A percentile compares a stretch with the other conserved stretches of the same genome.
Conservation (phyloP, 2,113 vertebrate species). For the Phainopepla nitens region DNA sequence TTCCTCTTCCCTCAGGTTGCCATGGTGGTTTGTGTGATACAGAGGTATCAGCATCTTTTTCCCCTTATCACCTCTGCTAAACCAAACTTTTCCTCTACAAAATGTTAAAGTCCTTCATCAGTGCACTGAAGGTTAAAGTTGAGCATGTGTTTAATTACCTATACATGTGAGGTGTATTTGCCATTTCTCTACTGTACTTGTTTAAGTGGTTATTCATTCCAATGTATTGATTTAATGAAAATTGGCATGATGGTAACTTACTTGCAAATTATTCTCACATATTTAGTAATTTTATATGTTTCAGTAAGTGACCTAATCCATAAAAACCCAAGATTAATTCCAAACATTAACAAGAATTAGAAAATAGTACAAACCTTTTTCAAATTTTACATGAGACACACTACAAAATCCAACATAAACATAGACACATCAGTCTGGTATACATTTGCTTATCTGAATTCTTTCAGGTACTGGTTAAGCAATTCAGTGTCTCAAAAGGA, state of each 20-base stretch:
- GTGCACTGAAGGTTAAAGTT: not conserved
- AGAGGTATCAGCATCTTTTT: not conserved
- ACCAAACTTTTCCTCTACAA: not conserved
- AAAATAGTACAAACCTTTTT: not conserved
- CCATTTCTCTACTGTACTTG: not conserved
- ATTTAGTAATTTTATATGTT: not conserved
- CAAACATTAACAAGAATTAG: not conserved
- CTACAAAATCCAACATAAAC: not conserved
- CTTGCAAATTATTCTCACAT: not conserved
- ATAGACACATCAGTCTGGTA: not conserved
- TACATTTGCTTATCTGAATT: not conserved
- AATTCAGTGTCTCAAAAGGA: not conserved
- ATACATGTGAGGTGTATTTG: not conserved
- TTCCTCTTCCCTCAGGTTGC: not conserved
- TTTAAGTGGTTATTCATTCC: not conserved
- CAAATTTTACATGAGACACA: not conserved
- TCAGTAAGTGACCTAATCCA: not conserved
- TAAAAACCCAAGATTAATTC: not conserved
- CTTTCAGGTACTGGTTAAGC: not conserved
- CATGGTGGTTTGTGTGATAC: not conserved
- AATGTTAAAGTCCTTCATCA: not conserved
- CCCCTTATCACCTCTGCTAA: not conserved
- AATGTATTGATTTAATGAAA: not conserved
- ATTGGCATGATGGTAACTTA: not conserved
- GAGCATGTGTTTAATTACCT: not conserved